Evolutionary conservation across 2,888 invertebrate genomes (phyloP).

Genomic region (Heliconius hortense): DNA sequence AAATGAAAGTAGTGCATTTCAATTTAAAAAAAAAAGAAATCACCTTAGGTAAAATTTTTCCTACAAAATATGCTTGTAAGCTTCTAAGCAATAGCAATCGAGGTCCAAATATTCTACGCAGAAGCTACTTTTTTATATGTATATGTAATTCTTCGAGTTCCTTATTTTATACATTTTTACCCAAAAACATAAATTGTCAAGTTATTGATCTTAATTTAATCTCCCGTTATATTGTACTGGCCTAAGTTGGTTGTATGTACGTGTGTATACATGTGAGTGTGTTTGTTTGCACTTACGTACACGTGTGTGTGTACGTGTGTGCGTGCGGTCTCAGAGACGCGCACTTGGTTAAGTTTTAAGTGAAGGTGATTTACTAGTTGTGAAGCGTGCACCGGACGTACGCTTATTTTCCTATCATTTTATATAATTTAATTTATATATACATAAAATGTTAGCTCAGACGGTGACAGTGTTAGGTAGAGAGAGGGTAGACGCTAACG

Average conservation of each 20-base stretch:
- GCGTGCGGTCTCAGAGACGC: slow-evolving; percentile 20
- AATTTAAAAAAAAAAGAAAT: neutral
- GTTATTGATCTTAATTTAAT: slow-evolving; percentile 23
- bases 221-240: slow-evolving; percentile 10
- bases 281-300: neutral
- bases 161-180: slow-evolving; percentile 10
- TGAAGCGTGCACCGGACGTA: slow-evolving; percentile 17
- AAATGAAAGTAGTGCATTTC: neutral
- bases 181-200: slow-evolving; percentile 19
- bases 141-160: slow-evolving; percentile 18
- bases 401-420: slow-evolving; percentile 2
- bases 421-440: slow-evolving; percentile 18
- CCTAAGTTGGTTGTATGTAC: slow-evolving; percentile 1
- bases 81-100: neutral
- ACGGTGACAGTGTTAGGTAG: neutral
- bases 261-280: neutral
- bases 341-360: slow-evolving; percentile 11
- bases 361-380: slow-evolving; percentile 7
- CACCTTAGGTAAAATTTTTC: neutral
- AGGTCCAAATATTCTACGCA: slow-evolving; percentile 13
- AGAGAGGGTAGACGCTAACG: neutral
- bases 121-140: neutral
- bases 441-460: neutral
- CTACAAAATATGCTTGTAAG: neutral
- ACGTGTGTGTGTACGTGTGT: neutral